Evolutionary conservation across 1,140 invertebrate species (phyloP), one percentile per base, ranked within the genome.

Genomic region (Drosophila auraria): DNA sequence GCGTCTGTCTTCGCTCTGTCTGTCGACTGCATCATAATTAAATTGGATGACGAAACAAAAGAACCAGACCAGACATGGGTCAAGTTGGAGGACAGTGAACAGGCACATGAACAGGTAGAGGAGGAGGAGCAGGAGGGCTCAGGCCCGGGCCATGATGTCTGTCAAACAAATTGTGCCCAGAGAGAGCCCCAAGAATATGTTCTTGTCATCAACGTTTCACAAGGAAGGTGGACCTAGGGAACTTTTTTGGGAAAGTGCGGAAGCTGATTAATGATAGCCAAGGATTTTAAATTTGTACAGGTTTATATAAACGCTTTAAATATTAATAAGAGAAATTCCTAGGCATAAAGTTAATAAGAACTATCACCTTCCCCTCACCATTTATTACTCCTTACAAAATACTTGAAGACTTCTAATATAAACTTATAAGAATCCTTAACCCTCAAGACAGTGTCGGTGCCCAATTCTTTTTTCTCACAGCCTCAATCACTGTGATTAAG

Each of bases 21-120:
- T 47, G 70, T 27, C 56, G 36, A 53, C 56, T 83, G 84, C 76
- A 80, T 80, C 80, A 87, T 87, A 89, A 87, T 87, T 87, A 87
- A 87, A 80, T 74, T 62, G 84, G 80, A 87, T 87, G 83, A 87
- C 84, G 80, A 42, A 56, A 71, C 53, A 80, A 71, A 78, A 81
- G 59, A 63, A 50, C 66, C 56, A 53, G 14, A 49, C 42, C 75
- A 59, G 83, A 87, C 83, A 87, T 78, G 84, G 83, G 80, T 87
- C 84, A 89, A 87, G 84, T 89, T 87, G 80, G 71, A 89, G 83
- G 83, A 80, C 80, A 77, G 33, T 25, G 51, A 20, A 15, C 36
- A 40, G 42, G 50, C 23, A 40, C 25, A 30, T 14, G 49, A 44
- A 45, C 38, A 65, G 56, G 54, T 69, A 69, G 47, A 58, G 9